Evolutionary conservation across 2,113 vertebrate genomes (phyloP).

Genomic region (Sterna hirundo): DNA sequence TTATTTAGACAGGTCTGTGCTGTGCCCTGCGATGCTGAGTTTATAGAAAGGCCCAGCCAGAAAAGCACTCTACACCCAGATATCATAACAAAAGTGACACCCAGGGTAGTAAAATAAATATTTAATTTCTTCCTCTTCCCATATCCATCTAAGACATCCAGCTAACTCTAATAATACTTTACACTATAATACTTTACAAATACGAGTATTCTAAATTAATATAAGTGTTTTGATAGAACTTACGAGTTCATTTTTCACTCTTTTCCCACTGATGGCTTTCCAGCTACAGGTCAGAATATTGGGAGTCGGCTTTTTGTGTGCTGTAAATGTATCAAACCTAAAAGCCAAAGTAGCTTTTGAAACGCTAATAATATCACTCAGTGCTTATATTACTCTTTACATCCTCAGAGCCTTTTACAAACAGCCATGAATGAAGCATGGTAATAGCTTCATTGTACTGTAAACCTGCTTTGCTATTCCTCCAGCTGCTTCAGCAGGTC

Average conservation of each 20-base stretch:
- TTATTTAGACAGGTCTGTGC: constrained; percentile 25
- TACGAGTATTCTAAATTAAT: not conserved
- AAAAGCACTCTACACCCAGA: constrained; percentile 39
- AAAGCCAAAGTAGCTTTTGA: constrained; percentile 26
- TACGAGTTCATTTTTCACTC: not conserved
- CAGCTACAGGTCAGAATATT: not conserved
- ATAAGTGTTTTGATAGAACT: constrained; percentile 26
- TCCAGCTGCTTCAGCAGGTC: not conserved
- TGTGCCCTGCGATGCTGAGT: not conserved
- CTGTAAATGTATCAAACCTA: not conserved
- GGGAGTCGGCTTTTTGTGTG: not conserved
- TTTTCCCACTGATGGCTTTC: not conserved
- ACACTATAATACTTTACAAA: not conserved
- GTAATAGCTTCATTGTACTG: not conserved
- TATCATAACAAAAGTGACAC: constrained; percentile 57
- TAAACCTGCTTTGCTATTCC: not conserved
- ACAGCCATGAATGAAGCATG: not conserved
- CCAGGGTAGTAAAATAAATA: constrained; percentile 41
- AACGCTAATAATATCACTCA: constrained; percentile 52
- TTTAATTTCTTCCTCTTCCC: constrained; percentile 34
- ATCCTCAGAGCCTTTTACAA: constrained; percentile 1
- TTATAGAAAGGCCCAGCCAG: constrained; percentile 31
- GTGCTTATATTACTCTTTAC: constrained; percentile 25
- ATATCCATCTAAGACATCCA: constrained; percentile 29
- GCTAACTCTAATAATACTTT: constrained; percentile 43